Evolutionary conservation across 1,140 invertebrate genomes (phyloP).

Genomic region (Drosophila fuyamai): DNA sequence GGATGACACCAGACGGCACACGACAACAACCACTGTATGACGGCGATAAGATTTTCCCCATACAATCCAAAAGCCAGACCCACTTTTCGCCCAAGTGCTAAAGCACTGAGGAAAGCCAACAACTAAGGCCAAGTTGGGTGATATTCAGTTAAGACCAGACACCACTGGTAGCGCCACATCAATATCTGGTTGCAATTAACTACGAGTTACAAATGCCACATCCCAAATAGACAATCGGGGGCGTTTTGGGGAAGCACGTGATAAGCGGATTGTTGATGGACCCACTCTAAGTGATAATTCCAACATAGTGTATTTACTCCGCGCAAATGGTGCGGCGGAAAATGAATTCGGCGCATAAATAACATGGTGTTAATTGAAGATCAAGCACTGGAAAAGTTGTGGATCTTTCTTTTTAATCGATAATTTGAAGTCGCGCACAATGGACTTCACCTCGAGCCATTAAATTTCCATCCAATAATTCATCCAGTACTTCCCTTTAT

Average conservation of each 20-base stretch:
- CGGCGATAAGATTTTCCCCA: slow-evolving; percentile 34
- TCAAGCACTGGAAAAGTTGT: slow-evolving; percentile 52
- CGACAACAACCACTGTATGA: neutral
- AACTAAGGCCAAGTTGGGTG: neutral
- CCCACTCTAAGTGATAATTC: slow-evolving; percentile 20
- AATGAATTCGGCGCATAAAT: slow-evolving; percentile 60
- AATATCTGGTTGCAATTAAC: neutral
- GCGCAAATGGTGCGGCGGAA: slow-evolving; percentile 36
- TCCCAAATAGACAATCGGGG: slow-evolving; percentile 12
- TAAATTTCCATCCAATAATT: slow-evolving; percentile 30
- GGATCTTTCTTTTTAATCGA: slow-evolving; percentile 27
- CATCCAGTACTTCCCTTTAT: slow-evolving; percentile 10
- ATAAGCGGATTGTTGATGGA: slow-evolving; percentile 22
- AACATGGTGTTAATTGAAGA: slow-evolving; percentile 52
- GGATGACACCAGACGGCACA: slow-evolving; percentile 14
- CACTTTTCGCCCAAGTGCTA: slow-evolving; percentile 26
- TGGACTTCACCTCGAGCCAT: slow-evolving; percentile 25
- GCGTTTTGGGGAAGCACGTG: slow-evolving; percentile 34
- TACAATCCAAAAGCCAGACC: slow-evolving; percentile 24
- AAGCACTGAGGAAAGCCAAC: slow-evolving; percentile 3
- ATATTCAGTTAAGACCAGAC: slow-evolving; percentile 23
- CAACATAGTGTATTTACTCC: slow-evolving; percentile 27
- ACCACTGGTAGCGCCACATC: slow-evolving; percentile 1
- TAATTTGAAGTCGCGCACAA: slow-evolving; percentile 18
- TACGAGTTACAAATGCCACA: slow-evolving; percentile 1